Evolutionary conservation across 2,888 invertebrate genomes (phyloP), one percentile per base, ranked within the genome.

Genomic region (Nomada fucata): DNA sequence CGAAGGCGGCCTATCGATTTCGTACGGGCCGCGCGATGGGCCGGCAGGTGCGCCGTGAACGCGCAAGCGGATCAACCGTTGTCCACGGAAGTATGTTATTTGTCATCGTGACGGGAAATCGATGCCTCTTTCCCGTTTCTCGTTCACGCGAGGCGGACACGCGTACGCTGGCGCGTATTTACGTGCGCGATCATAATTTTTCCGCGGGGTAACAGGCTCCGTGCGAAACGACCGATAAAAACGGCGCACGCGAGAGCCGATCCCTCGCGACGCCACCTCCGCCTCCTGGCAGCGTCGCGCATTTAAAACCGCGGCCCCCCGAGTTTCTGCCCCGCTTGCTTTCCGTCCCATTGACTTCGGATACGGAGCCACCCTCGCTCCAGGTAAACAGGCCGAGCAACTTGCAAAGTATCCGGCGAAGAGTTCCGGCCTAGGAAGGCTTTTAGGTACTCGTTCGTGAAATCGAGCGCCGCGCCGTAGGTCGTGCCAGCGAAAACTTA

Each of bases 341-440:
- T 92, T 92, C 92, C 92, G 86, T 92, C 86, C 92, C 92, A 93
- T 93, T 92, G 92, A 91, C 91, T 89, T 73, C 82, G 85, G 82
- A 82, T 77, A 85, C 85, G 82, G 81, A 86, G 86, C 86, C 88
- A 84, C 84, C 86, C 83, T 70, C 83, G 83, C 88, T 86, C 88
- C 92, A 92, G 92, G 93, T 92, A 92, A 92, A 92, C 90, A 92
- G 90, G 90, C 79, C 89, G 90, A 83, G 89, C 88, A 91, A 92
- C 91, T 93, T 89, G 92, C 91, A 90, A 92, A 92, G 91, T 91
- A 90, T 90, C 89, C 90, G 85, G 85, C 86, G 87, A 88, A 90
- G 89, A 89, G 88, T 89, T 73, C 67, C 86, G 84, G 84, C 52
- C 70, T 70, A 36, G 75, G 80, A 82, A 84, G 84, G 86, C 88